phyloP scores from a whole-genome alignment of 2,888 invertebrate species.

The Leucophora obtusa region DNA sequence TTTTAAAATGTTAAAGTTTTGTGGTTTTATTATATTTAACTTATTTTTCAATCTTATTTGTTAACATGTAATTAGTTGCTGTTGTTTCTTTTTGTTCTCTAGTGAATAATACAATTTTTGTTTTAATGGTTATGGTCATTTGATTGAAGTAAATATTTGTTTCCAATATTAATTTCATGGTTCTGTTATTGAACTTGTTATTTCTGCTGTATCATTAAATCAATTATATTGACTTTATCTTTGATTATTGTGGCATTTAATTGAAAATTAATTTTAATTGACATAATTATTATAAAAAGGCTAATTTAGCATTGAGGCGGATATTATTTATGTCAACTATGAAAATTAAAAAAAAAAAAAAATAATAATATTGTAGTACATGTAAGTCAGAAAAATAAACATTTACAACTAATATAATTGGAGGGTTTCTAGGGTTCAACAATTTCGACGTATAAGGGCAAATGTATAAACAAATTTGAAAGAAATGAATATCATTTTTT shows the following conservation, averaged over 20 bases:
- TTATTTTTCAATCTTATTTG: neutral
- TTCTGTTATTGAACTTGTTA: constrained; percentile 61
- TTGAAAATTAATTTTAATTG: constrained; percentile 43
- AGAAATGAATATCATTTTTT: too few species aligned
- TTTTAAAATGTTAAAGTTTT: constrained; percentile 28
- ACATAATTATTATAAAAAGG: constrained; percentile 43
- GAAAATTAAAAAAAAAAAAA: neutral
- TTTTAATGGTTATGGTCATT: constrained; percentile 7
- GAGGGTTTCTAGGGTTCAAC: too few species aligned
- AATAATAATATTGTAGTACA: too few species aligned
- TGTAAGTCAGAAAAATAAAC: too few species aligned
- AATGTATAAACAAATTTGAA: too few species aligned
- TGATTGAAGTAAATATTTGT: neutral
- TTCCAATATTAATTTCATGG: constrained; percentile 35
- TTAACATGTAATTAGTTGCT: constrained; percentile 26
- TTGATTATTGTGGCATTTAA: constrained; percentile 40
- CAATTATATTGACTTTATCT: constrained; percentile 53
- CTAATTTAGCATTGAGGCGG: neutral
- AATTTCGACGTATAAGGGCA: too few species aligned
- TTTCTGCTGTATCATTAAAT: constrained; percentile 46
- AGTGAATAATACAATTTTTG: neutral
- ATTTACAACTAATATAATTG: too few species aligned
- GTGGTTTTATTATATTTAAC: neutral
- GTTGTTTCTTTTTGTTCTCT: constrained; percentile 7
- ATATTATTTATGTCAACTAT: neutral